Base-by-base conservation (phyloP, 64 coral and sea anemone species). In the Dendronephthya gigantea region DNA sequence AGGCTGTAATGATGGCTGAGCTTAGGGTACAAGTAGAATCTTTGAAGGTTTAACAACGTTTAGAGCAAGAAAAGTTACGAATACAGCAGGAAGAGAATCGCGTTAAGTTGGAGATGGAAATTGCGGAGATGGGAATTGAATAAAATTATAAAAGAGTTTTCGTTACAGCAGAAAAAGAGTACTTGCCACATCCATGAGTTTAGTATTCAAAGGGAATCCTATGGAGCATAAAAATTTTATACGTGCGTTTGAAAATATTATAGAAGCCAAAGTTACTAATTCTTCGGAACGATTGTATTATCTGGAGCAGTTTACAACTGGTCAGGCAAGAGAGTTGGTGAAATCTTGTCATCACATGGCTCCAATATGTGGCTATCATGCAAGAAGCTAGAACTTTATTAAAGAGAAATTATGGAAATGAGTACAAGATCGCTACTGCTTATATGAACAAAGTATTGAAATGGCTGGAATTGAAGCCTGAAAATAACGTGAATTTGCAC, bases 301-400 rank as follows among this genome's bases (percentile, higher is more conserved):
- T 82, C 37, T 87, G n/a, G 85, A 91, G 33, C 82, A 91, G 32
- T 83, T 82, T 34, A 86, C 84, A 2, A 31, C 39, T 48, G 89
- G 79, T 17, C 83, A 90, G 33, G 52, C 82, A 0, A 72, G 58
- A 35, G 84, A 83, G 68, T 38, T 90, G 31, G 84, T 86, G 2
- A 40, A 52, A 40, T 90, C 89, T 35, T 87, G 84, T 28, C 75
- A 86, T 17, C 39, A 82, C 39, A 62, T 90, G 50, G 10, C 74
- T 16, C 50, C 89, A 13, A 35, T 36, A 27, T 8, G 15, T 50
- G 62, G 88, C 1, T 68, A 48, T 34, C 23, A 35, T 7, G n/a
- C 81, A 89, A 8, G 88, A 83, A 36, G 34, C 45, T 35, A 35
- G 47, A 70, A 45, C 85, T 12, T 31, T 90, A 39, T 39, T 82